Evolutionary conservation across 1,140 invertebrate genomes (phyloP).

Genomic region (Plutomurus gul): DNA sequence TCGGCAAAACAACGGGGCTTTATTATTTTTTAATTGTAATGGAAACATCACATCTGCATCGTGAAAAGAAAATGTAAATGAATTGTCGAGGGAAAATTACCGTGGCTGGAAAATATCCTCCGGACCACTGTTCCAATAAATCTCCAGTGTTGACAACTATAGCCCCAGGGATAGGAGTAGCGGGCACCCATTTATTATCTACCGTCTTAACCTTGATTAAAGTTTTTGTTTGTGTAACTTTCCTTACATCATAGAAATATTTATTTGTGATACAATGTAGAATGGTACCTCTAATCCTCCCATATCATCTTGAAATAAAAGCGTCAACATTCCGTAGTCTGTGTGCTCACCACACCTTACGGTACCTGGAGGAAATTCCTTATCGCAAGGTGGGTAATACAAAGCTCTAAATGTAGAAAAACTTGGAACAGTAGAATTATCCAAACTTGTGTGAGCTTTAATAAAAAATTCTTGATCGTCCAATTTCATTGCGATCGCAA

Average conservation of each 20-base stretch:
- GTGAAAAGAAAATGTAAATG: not conserved
- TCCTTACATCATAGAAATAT: conserved; percentile 63
- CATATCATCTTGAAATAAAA: conserved; percentile 50
- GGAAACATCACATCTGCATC: no score
- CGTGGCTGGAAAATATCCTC: conserved; percentile 70
- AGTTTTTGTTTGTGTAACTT: no score
- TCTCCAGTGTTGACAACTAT: conserved; percentile 79
- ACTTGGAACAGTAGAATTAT: conserved; percentile 26
- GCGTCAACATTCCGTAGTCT: conserved; percentile 45
- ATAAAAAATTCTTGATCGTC: conserved; percentile 43
- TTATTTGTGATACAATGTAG: not conserved
- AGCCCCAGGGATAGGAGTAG: conserved; percentile 76
- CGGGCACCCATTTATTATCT: conserved; percentile 72
- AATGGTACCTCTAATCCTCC: conserved; percentile 57
- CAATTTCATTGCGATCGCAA: conserved; percentile 32
- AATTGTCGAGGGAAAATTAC: conserved; percentile 59
- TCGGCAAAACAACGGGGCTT: not conserved
- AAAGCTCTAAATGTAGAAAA: conserved; percentile 68
- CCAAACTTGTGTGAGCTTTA: not conserved
- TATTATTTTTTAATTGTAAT: not conserved
- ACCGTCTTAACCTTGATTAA: conserved; percentile 56
- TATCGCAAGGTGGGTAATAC: conserved; percentile 55
- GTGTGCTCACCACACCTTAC: conserved; percentile 45
- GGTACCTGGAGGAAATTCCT: not conserved
- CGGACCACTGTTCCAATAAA: conserved; percentile 75